Base-by-base conservation (phyloP, 1,140 invertebrate genomes). In the Platyscapa corneri region DNA sequence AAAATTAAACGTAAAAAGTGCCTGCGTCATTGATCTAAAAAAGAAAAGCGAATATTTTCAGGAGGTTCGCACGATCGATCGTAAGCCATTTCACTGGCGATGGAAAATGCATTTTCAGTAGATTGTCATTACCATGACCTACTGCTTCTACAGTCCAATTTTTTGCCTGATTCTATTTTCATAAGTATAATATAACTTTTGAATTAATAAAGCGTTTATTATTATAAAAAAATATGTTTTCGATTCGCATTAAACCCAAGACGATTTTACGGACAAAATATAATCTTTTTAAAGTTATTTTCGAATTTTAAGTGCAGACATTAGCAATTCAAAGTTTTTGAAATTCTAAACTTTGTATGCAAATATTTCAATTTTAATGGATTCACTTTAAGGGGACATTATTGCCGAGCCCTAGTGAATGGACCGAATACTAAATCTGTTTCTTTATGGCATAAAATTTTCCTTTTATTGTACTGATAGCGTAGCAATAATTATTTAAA, bases 61-160 rank as follows among this genome's bases (percentile, higher is more conserved):
- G 20, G 30, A 67, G 65, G 16, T 5, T 8, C 27, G 0, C 20
- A 6, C 42, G 67, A 82, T 82, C 80, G 42, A 72, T 82, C 65
- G 56, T 37, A 34, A 14, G 64, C 39, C 64, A 27, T 56, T 53
- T n/a, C 10, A 34, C 30, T 18, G 34, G n/a, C 49, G 39, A 70
- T 84, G 82, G 82, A 78, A 84, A 77, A 83, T 16, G 74, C 39
- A 70, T 78, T 84, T 84, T 70, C 34, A 53, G 20, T 27, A 46
- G 46, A 56, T 81, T 70, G 79, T 39, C 77, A 79, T 70, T 81
- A 49, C 23, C n/a, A 49, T 70, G 20, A 60, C 16, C 12, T 78
- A 49, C 16, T 42, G 53, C 76, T 23, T 20, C 76, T 46, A 49
- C 32, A n/a, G 74, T n/a, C 74, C 10, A 30, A 60, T 80, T 42